Evolutionary conservation across 2,888 invertebrate genomes (phyloP), one percentile per base, ranked within the genome.

Genomic region (Sclerodermus sp.): DNA sequence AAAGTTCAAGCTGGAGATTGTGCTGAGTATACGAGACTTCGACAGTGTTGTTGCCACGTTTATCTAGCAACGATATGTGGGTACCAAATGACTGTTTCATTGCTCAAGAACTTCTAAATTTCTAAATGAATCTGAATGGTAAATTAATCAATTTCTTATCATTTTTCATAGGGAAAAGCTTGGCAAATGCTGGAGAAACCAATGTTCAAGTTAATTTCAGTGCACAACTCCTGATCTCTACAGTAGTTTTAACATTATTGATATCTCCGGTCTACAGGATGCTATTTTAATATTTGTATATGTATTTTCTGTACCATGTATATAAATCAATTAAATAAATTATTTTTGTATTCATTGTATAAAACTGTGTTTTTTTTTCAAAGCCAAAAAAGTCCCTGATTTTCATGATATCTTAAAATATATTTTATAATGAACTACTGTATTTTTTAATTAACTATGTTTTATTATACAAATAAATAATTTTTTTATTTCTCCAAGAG

Each of bases 41-140:
- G 85, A 37, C 84, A 83, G 69, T 88, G 88, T 75, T 88, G 88
- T 76, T 88, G 88, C 75, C 81, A 83, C 68, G 79, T 80, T 64
- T 81, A 81, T 60, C 80, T 86, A 45, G 83, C 84, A 38, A 79
- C 82, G 50, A 78, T 82, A 73, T 87, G 87, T 87, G 64, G 83
- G 85, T 80, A 55, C 14, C 8, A n/a, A 6, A n/a, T 13, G n/a
- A 37, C n/a, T 16, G 10, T 30, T 6, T 45, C 17, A 15, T 12
- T 36, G 14, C 15, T 13, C 13, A 40, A 40, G 13, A 23, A n/a
- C 15, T 40, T 38, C 38, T 15, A n/a, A 16, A 30, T 30, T 39
- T 16, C 14, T 16, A n/a, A n/a, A n/a, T n/a, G n/a, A 34, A 14
- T 34, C 36, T 5, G 13, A 34, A 14, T 6, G 1, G 36, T 34